A percentile compares a stretch with the other conserved stretches of the same genome.
Conservation (phyloP, 2,888 invertebrate genomes). For the Macrosoma leucophasiata region DNA sequence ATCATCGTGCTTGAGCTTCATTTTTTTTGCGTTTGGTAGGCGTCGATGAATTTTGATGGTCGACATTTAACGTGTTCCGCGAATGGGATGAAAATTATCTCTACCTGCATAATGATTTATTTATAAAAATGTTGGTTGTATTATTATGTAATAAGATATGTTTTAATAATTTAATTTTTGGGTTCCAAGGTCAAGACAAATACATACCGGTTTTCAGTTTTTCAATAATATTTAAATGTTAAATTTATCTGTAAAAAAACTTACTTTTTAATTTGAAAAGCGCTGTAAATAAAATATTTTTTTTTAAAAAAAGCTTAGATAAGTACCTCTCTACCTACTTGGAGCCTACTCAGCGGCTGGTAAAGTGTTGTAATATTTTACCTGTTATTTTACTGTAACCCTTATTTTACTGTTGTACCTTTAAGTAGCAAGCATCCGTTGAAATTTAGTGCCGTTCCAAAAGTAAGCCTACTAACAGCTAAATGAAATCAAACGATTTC, state of each 20-base stretch:
- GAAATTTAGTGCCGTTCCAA: constrained; percentile 60
- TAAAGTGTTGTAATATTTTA: constrained; percentile 37
- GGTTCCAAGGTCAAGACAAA: constrained; percentile 8
- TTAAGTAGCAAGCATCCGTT: constrained; percentile 52
- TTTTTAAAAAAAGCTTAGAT: too few species aligned
- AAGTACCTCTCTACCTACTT: too few species aligned
- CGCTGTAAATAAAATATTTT: too few species aligned
- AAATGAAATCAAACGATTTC: too few species aligned
- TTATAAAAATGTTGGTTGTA: constrained; percentile 15
- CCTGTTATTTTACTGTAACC: too few species aligned
- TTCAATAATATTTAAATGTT: too few species aligned
- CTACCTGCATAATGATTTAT: too few species aligned
- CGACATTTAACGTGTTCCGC: constrained; percentile 50
- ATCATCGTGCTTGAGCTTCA: constrained; percentile 50
- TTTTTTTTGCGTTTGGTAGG: constrained; percentile 53
- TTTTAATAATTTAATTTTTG: constrained; percentile 13
- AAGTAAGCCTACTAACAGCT: constrained; percentile 48
- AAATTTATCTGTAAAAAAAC: too few species aligned
- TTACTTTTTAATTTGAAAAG: too few species aligned
- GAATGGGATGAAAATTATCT: too few species aligned
- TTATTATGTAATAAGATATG: constrained; percentile 4
- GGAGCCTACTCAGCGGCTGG: constrained; percentile 39
- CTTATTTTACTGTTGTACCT: too few species aligned
- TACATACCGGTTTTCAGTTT: too few species aligned
- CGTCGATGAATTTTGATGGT: constrained; percentile 48